These are phyloP conservation scores for Telmatochromis bifrenatus DNA, from an alignment of 2,113 vertebrate species.

Conservation along the genomic window DNA sequence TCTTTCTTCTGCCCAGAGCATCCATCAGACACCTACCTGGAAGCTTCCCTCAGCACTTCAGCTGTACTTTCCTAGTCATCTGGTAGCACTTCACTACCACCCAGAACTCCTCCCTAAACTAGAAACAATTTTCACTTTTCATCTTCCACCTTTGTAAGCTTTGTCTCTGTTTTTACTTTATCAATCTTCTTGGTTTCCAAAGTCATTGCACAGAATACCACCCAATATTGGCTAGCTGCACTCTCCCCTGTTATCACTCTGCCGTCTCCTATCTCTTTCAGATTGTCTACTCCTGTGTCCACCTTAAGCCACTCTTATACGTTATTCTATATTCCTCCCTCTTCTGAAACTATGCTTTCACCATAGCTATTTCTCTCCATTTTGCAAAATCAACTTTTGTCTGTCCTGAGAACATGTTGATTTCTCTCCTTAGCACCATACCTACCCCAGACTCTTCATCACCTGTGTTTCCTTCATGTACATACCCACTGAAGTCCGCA, in stretches of 20 bases:
- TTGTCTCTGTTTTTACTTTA: not conserved
- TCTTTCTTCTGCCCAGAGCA: not conserved
- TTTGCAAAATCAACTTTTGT: not conserved
- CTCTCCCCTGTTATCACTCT: not conserved
- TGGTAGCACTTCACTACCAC: not conserved
- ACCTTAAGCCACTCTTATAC: not conserved
- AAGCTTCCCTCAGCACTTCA: not conserved
- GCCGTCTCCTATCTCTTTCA: not conserved
- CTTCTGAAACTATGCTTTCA: not conserved
- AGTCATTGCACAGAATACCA: not conserved
- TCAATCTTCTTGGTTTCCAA: not conserved
- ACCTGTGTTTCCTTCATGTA: not conserved
- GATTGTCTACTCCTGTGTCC: not conserved
- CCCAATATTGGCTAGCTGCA: not conserved
- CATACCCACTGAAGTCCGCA: not conserved
- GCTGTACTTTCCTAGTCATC: not conserved
- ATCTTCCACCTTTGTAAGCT: not conserved
- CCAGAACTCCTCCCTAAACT: not conserved
- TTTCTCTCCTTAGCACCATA: not conserved
- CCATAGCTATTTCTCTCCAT: not conserved
- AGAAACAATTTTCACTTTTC: not conserved
- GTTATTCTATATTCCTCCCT: not conserved
- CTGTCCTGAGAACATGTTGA: not conserved
- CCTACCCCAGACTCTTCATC: not conserved
- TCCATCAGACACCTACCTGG: not conserved